These are phyloP conservation scores for Resseliella maxima DNA, from an alignment of 2,888 invertebrate genomes.

Conservation along the genomic window DNA sequence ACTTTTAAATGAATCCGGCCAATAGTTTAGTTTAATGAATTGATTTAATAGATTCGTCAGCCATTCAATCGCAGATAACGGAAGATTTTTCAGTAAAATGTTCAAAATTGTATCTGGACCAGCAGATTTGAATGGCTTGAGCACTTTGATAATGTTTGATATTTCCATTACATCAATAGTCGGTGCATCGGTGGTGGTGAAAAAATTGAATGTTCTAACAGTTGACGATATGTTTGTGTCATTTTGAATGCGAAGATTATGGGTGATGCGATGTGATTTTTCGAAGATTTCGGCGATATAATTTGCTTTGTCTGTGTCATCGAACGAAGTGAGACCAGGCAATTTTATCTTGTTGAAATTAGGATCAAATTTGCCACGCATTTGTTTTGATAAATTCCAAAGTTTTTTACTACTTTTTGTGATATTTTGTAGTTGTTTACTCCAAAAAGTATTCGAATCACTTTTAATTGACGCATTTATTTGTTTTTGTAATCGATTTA, in stretches of 20 bases:
- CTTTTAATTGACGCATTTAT: neutral
- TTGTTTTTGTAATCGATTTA: neutral
- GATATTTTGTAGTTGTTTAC: neutral
- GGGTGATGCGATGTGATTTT: neutral
- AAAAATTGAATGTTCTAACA: neutral
- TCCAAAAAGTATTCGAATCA: neutral
- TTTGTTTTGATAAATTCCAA: neutral
- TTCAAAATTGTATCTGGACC: neutral
- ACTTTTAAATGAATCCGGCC: neutral
- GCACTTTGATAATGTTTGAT: neutral
- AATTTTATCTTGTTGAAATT: neutral
- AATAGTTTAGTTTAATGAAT: neutral
- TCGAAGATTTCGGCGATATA: neutral
- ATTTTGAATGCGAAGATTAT: neutral
- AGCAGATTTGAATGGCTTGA: constrained; percentile 8
- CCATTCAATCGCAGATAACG: neutral
- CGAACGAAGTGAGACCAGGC: neutral
- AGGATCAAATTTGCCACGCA: neutral
- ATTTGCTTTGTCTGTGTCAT: neutral
- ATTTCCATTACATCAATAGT: neutral
- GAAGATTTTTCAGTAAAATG: neutral
- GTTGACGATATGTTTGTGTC: neutral
- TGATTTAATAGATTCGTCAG: neutral
- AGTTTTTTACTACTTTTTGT: neutral
- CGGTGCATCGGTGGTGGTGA: neutral